Evolutionary conservation across 2,797 vertebrate species (phyloP).

Genomic region (Liparis tanakae): DNA sequence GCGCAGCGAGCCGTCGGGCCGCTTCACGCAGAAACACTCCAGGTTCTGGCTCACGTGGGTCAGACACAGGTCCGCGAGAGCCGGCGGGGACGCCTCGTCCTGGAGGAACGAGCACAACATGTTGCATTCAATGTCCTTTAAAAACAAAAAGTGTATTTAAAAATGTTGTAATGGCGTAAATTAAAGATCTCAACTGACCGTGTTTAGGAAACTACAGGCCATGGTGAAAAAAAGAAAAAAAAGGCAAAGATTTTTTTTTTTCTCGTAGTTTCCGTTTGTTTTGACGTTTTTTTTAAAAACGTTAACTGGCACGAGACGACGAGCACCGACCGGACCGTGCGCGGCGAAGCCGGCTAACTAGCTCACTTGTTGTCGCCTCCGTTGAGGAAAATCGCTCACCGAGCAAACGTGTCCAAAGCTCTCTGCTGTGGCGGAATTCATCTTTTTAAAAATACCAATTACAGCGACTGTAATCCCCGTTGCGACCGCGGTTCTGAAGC

Average conservation of each 20-base stretch:
- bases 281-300: too few relatives aligned
- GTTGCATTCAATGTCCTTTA: background rate
- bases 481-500: background rate
- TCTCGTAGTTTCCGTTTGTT: background rate
- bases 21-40: constrained; percentile 92
- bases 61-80: constrained; percentile 94
- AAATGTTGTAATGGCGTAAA: background rate
- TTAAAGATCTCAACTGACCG: constrained; percentile 61
- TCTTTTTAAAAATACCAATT: constrained; percentile 29
- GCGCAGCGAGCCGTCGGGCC: constrained; percentile 92
- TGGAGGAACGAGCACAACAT: constrained; percentile 54
- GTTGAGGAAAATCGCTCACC: constrained; percentile 39
- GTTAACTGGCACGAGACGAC: too few relatives aligned
- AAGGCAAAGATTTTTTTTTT: too few relatives aligned
- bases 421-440: constrained; percentile 43
- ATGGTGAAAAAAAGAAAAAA: background rate
- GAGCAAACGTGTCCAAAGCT: constrained; percentile 27
- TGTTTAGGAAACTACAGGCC: constrained; percentile 70
- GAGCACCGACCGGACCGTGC: too few relatives aligned
- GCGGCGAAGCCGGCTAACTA: constrained; percentile 45
- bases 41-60: constrained; percentile 93
- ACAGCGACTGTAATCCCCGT: background rate
- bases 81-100: constrained; percentile 93
- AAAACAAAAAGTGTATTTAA: too few relatives aligned
- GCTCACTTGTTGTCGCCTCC: constrained; percentile 71